Base-by-base conservation (phyloP, 23 tunicate species). In the Halocynthia roretzi region DNA sequence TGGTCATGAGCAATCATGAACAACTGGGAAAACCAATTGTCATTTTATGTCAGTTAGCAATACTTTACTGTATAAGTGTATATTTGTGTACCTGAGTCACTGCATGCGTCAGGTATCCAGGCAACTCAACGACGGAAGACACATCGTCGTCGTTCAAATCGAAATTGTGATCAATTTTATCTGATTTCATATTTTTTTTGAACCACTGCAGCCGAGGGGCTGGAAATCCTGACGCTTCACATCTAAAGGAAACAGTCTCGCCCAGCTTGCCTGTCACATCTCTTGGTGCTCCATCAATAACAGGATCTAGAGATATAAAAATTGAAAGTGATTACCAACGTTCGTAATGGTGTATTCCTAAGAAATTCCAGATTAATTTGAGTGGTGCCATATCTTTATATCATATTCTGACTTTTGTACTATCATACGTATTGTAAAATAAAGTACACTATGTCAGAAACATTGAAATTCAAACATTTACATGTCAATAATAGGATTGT, bases 181-280 rank as follows among this genome's bases (percentile, higher is more conserved):
- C 56, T 31, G 44, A 31, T 31, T 31, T 31, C 2, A 31, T 31
- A n/a, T 5, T 54, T 53, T 14, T 74, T 44, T 74, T 74, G 14
- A 74, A 50, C 78, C 78, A 74, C 21, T 74, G 78, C 48, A 74
- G 31, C 6, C 62, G 0, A 8, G 78, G 78, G n/a, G 52, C 64
- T 7, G 78, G 78, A n/a, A 52, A 74, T 54, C 78, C 78, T 17
- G 78, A 74, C 65, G 78, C 31, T 74, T 74, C 78, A 6, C 78
- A 74, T 8, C 78, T 62, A 56, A 74, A 74, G 18, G 78, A 74
- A n/a, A 74, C 63, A 48, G 56, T 64, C 6, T 53, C 56, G 8
- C 78, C 78, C n/a, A 11, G 31, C 31, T 14, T n/a, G 10, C 22
- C 56, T 8, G 56, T 19, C 22, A 12, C 40, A 6, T 74, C 56